Evolutionary conservation across 2,797 vertebrate species (phyloP), one percentile per base, ranked within the genome.

Genomic region (Rhabdomys pumilio): DNA sequence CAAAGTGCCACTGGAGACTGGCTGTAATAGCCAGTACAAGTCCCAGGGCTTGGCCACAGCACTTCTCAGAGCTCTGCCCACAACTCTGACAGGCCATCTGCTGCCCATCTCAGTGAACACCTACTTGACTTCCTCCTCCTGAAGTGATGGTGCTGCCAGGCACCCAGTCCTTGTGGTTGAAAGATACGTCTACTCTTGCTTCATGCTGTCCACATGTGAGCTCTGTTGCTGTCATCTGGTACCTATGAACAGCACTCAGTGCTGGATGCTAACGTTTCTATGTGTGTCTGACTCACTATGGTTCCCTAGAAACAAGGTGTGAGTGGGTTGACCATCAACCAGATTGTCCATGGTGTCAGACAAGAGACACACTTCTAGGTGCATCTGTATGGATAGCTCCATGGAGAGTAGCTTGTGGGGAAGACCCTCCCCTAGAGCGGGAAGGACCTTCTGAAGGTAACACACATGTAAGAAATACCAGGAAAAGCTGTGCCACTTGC

Each of bases 1-100:
- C 38, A 44, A 47, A 38, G 12, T 24, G 34, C 14, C 17, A 2
- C 0, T 0, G 7, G 7, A n/a, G 41, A 34, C 44, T 1, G 0
- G 3, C 26, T 20, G 14, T 24, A 10, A 41, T 3, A 17, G 20
- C 41, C 22, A 17, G 0, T 10, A 1, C 4, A 41, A 53, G 19
- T 2, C 12, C 7, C 11, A 0, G 10, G 41, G 31, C 31, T n/a
- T 8, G 7, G 31, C 34, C 31, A 6, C 1, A 76, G 17, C 1
- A 11, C 19, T n/a, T 57, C 19, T 29, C 29, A 20, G 50, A 20
- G 53, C 17, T n/a, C n/a, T 53, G 13, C 69, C 5, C 3, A 3
- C 22, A 13, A 11, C 65, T 4, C 26, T 24, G 20, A 61, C 1
- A 4, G 31, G 38, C 5, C 24, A 0, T 24, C 44, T 10, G 22